phyloP scores from a whole-genome alignment of 1,140 invertebrate species.

The Leptinotarsa defecta region DNA sequence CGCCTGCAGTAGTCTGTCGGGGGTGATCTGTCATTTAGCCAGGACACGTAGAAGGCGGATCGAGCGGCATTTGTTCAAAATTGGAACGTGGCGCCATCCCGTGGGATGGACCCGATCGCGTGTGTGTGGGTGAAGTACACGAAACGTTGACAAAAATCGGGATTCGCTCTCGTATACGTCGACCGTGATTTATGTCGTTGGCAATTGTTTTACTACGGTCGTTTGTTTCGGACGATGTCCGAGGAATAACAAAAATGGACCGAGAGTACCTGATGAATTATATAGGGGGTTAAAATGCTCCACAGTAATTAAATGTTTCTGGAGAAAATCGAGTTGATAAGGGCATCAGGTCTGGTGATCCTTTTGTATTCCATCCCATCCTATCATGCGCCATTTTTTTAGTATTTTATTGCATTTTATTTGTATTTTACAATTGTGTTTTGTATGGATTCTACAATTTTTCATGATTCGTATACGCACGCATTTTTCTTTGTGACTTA shows the following conservation, averaged over 20 bases:
- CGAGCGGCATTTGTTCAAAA: conserved; percentile 11
- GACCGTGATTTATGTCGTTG: conserved; percentile 8
- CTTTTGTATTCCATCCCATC: too few species aligned
- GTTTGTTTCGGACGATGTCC: conserved; percentile 9
- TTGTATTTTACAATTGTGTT: too few species aligned
- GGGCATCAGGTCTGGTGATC: too few species aligned
- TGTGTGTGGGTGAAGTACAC: conserved; percentile 17
- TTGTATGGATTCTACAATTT: too few species aligned
- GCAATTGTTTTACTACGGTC: conserved; percentile 13
- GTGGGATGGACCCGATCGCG: conserved; percentile 13
- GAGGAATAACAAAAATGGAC: conserved; percentile 2
- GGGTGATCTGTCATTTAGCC: conserved; percentile 27
- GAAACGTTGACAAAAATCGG: conserved; percentile 12
- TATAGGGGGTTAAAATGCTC: neutral
- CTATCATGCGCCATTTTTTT: too few species aligned
- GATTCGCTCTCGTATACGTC: neutral
- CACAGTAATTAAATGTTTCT: too few species aligned
- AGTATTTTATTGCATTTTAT: too few species aligned
- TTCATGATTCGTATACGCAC: too few species aligned
- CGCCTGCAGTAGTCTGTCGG: conserved; percentile 25
- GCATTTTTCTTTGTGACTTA: too few species aligned
- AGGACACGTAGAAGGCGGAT: conserved; percentile 19
- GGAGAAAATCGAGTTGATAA: too few species aligned
- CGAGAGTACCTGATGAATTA: neutral
- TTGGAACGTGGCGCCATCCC: conserved; percentile 15